Evolutionary conservation across 2,797 vertebrate species (phyloP).

Genomic region (Rhynchotus rufescens): DNA sequence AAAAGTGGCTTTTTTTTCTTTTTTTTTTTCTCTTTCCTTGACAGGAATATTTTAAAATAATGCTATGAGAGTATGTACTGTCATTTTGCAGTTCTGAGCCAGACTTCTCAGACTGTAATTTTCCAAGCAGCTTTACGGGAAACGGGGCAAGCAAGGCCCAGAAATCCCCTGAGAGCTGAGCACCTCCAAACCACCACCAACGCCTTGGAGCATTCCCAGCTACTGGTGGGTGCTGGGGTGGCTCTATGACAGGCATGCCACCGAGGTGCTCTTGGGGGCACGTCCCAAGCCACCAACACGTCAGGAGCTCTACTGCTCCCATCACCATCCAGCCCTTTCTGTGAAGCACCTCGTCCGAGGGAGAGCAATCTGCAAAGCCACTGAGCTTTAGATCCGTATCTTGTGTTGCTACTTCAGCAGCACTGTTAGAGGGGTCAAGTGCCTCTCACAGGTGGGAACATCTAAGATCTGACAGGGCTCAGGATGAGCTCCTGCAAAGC

Average conservation of each 20-base stretch:
- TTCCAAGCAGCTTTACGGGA: not conserved
- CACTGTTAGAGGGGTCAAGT: rapidly evolving
- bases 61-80: rapidly evolving
- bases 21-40: not conserved
- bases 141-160: not conserved
- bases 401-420: not conserved
- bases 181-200: not conserved
- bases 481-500: not conserved
- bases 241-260: rapidly evolving
- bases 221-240: rapidly evolving
- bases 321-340: rapidly evolving
- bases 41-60: not conserved
- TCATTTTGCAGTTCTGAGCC: not conserved
- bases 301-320: not conserved
- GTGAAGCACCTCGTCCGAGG: not conserved
- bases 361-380: not conserved
- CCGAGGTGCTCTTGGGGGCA: rapidly evolving
- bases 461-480: not conserved
- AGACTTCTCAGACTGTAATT: not conserved
- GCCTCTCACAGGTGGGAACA: not conserved
- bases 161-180: not conserved
- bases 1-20: not conserved
- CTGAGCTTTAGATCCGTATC: rapidly evolving
- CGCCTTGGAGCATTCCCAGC: too few relatives aligned
- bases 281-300: too few relatives aligned